Percentiles rank a stretch among this genome's conserved stretches.
Evolutionary conservation across 2,113 vertebrate genomes (phyloP).

Genomic region (Paramormyrops kingsleyae): DNA sequence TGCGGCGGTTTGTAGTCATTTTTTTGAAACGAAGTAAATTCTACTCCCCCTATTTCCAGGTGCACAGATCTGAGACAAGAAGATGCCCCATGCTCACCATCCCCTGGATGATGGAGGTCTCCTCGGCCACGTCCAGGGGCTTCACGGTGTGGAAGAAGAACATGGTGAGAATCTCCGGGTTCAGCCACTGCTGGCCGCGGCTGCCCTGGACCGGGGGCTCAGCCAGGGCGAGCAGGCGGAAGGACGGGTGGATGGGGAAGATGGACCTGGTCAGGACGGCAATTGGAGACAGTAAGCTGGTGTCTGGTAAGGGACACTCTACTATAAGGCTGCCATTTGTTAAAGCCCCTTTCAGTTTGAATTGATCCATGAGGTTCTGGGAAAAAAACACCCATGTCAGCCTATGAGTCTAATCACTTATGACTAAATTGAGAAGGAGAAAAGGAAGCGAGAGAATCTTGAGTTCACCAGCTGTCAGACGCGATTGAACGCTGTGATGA

Average conservation of each 20-base stretch:
- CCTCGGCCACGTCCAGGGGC: slow-evolving; percentile 74
- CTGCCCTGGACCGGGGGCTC: slow-evolving; percentile 80
- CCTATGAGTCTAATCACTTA: slow-evolving; percentile 13
- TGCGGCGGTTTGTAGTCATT: not conserved
- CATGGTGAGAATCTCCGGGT: slow-evolving; percentile 86
- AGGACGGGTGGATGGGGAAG: slow-evolving; percentile 84
- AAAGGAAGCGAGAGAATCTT: not conserved
- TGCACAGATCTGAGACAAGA: not conserved
- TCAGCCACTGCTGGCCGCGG: slow-evolving; percentile 81
- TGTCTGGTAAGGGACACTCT: not conserved
- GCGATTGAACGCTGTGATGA: slow-evolving; percentile 6
- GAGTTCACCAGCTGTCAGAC: slow-evolving; percentile 20
- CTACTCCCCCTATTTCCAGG: not conserved
- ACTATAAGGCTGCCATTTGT: not conserved
- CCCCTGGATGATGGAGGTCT: slow-evolving; percentile 72
- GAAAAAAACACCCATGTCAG: not conserved
- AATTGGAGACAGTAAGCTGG: not conserved
- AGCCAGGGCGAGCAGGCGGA: slow-evolving; percentile 84
- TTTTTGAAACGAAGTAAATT: not conserved
- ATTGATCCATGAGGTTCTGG: not conserved
- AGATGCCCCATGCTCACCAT: slow-evolving; percentile 63
- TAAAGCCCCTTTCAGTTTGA: not conserved
- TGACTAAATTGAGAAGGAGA: not conserved
- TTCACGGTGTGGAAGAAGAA: slow-evolving; percentile 83
- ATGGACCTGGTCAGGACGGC: slow-evolving; percentile 62